These are phyloP conservation scores for Drosophila peninsularis DNA, from an alignment of 2,888 invertebrate genomes.

Conservation along the genomic window DNA sequence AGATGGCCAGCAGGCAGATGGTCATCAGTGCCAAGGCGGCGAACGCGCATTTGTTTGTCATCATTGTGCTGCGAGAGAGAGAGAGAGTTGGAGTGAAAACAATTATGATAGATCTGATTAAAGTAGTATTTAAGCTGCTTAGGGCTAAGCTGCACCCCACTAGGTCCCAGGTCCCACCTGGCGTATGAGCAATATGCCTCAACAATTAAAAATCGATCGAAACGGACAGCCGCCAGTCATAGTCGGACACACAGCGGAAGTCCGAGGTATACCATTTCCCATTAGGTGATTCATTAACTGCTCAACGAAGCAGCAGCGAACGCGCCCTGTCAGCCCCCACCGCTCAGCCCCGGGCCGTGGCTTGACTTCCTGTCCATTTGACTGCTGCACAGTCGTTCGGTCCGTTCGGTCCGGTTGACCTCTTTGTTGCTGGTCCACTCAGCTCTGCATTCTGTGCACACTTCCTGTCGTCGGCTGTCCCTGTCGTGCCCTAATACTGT, in stretches of 20 bases:
- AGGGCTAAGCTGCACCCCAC: neutral
- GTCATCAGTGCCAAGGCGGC: constrained; percentile 77
- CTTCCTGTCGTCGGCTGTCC: constrained; percentile 55
- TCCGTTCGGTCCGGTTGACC: constrained; percentile 52
- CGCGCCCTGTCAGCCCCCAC: neutral
- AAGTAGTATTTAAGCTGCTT: constrained; percentile 11
- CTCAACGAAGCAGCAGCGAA: constrained; percentile 40
- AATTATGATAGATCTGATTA: neutral
- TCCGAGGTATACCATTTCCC: constrained; percentile 64
- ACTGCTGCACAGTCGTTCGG: constrained; percentile 52
- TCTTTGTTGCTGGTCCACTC: constrained; percentile 26
- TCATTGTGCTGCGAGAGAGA: constrained; percentile 63
- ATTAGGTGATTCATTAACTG: constrained; percentile 79
- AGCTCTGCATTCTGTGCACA: constrained; percentile 55
- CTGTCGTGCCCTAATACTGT: constrained; percentile 39
- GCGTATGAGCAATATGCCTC: constrained; percentile 19
- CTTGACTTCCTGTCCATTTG: constrained; percentile 20
- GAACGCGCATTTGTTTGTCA: constrained; percentile 77
- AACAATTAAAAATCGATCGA: constrained; percentile 69
- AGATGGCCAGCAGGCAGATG: constrained; percentile 80
- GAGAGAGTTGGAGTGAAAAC: neutral
- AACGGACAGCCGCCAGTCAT: constrained; percentile 1
- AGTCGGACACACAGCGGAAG: constrained; percentile 57
- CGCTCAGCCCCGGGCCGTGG: neutral
- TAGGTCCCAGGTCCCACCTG: too few species aligned